A percentile compares a stretch with the other conserved stretches of the same genome.
Conservation (phyloP, 1,140 invertebrate species). For the Laupala kohalensis region DNA sequence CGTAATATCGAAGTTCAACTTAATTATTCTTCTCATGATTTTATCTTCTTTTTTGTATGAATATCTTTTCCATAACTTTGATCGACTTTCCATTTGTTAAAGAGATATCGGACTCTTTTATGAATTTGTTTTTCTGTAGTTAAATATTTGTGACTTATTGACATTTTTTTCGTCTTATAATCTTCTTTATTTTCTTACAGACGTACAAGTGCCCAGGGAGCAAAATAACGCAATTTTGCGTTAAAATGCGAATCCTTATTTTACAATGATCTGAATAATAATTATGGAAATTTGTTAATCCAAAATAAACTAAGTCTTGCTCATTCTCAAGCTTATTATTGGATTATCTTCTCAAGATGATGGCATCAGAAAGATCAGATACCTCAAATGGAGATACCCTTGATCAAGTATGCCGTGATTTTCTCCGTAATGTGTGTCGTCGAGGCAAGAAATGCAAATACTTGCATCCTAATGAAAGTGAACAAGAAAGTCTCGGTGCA, state of each 20-base stretch:
- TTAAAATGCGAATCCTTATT: neutral
- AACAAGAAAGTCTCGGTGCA: slow-evolving; percentile 16
- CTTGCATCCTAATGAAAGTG: slow-evolving; percentile 43
- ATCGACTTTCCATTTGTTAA: no score
- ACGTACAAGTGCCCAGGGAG: neutral
- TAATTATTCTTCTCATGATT: neutral
- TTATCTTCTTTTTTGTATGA: no score
- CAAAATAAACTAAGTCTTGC: neutral
- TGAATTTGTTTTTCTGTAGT: no score
- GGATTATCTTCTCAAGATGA: neutral
- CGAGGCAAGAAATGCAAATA: slow-evolving; percentile 66
- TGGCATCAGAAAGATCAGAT: slow-evolving; percentile 9
- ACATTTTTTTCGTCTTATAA: neutral
- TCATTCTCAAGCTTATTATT: neutral
- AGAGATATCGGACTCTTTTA: no score
- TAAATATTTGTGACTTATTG: neutral
- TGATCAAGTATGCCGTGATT: slow-evolving; percentile 41
- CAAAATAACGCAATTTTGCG: neutral
- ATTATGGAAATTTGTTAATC: neutral
- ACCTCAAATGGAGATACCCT: slow-evolving; percentile 6
- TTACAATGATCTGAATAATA: neutral
- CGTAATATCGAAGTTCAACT: neutral
- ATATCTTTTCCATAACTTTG: no score
- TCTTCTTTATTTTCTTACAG: neutral
- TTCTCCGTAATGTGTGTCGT: slow-evolving; percentile 50